Evolutionary conservation across 2,888 invertebrate species (phyloP), one percentile per base, ranked within the genome.

Genomic region (Drosophila formosana): DNA sequence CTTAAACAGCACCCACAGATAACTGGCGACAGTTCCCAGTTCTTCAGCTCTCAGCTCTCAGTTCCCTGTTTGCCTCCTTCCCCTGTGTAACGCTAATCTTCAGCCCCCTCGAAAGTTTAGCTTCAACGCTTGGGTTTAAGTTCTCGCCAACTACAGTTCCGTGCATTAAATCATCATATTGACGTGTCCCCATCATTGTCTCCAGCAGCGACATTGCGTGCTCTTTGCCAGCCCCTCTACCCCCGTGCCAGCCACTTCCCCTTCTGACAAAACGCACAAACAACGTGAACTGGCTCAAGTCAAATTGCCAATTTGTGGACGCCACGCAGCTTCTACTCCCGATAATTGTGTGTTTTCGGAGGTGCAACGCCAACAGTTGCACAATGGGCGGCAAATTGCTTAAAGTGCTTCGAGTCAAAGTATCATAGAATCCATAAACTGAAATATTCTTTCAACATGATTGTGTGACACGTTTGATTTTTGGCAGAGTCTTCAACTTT

Each of bases 221-320:
- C 53, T 66, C 26, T 47, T 13, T 13, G 6, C 30, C 30, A 3
- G 4, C 11, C 45, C 34, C 11, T 13, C 11, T 43, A 0, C 3
- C n/a, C 23, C 11, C 37, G n/a, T 18, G 18, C 18, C 18, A 18
- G 2, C 39, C 8, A 9, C 39, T 39, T 9, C 13, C 34, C 26
- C 49, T 32, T 34, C 6, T 8, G 11, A 32, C 32, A 32, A 32
- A 30, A 2, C 9, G 8, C 32, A 34, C 25, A 32, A 32, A 13
- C 57, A 51, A 30, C 63, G 53, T 46, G 55, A 77, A 69, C 75
- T 72, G 78, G 65, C 87, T 72, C 84, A 83, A 80, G 84, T 80
- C 87, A 75, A 88, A 88, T 86, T 80, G 87, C 49, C 88, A 86
- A 88, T 88, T 83, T 86, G 87, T 75, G 87, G 69, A 72, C 68